Percentiles rank a stretch among this genome's conserved stretches.
Conservation (phyloP, 2,888 invertebrate species). For the Apeira syringaria region DNA sequence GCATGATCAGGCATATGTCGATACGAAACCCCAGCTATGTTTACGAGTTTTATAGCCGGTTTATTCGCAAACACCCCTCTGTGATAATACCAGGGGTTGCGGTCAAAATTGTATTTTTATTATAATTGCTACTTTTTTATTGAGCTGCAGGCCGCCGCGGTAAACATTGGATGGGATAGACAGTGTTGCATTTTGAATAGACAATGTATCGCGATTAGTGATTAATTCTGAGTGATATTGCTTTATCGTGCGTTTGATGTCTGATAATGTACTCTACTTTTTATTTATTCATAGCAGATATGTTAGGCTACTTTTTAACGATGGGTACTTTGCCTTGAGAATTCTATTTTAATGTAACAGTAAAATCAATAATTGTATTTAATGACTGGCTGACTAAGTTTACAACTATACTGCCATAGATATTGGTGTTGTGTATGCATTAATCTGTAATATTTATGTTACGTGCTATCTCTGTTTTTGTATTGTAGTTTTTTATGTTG, state of each 20-base stretch:
- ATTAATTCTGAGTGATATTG: slow-evolving; percentile 54
- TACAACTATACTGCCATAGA: too few species aligned
- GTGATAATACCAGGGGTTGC: slow-evolving; percentile 64
- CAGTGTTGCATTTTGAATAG: slow-evolving; percentile 32
- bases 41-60: slow-evolving; percentile 62
- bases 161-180: slow-evolving; percentile 49
- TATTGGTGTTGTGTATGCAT: too few species aligned
- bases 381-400: too few species aligned
- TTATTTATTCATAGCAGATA: slow-evolving; percentile 4
- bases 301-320: background rate
- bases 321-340: too few species aligned
- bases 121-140: slow-evolving; percentile 76
- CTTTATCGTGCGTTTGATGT: slow-evolving; percentile 3
- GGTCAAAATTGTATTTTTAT: slow-evolving; percentile 83
- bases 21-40: slow-evolving; percentile 46
- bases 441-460: too few species aligned
- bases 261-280: slow-evolving; percentile 4
- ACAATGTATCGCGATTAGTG: slow-evolving; percentile 38
- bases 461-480: too few species aligned
- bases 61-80: slow-evolving; percentile 76
- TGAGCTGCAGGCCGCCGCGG: slow-evolving; percentile 64
- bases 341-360: background rate
- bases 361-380: background rate
- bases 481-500: too few species aligned
- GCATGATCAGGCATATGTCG: slow-evolving; percentile 51